A percentile compares a stretch with the other conserved stretches of the same genome.
These are phyloP conservation scores for Dorcus parallelipipedus DNA, from an alignment of 2,888 invertebrate species.

Conservation along the genomic window DNA sequence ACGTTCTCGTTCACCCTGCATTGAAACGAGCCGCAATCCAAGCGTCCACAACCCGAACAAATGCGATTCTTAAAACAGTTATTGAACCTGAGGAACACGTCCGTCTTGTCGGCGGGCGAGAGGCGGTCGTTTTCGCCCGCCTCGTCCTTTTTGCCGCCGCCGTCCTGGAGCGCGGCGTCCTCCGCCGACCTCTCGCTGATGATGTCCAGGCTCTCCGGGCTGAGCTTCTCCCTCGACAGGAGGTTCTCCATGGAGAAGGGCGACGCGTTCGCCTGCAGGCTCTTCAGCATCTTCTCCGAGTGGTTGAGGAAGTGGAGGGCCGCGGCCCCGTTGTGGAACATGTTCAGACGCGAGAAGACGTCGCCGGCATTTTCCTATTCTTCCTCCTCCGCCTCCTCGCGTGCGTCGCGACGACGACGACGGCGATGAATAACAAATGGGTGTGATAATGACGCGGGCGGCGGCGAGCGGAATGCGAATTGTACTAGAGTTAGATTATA, in stretches of 20 bases:
- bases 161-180: constrained; percentile 6
- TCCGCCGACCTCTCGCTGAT: constrained; percentile 20
- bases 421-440: neutral
- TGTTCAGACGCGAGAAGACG: constrained; percentile 17
- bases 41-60: constrained; percentile 56
- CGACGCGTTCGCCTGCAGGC: constrained; percentile 42
- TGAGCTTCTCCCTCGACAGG: constrained; percentile 40
- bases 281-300: constrained; percentile 46
- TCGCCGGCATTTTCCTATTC: neutral
- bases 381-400: too few relatives aligned
- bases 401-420: too few relatives aligned
- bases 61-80: constrained; percentile 44
- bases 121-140: constrained; percentile 32
- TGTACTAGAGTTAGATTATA: constrained; percentile 11
- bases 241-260: constrained; percentile 49
- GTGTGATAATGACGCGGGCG: neutral
- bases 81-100: constrained; percentile 42
- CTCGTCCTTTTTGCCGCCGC: constrained; percentile 17
- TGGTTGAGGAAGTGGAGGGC: constrained; percentile 40
- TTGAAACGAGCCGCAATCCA: constrained; percentile 53
- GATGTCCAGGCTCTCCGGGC: constrained; percentile 38
- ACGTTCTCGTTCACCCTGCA: constrained; percentile 34
- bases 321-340: constrained; percentile 44
- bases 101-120: constrained; percentile 35
- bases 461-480: neutral